phyloP scores from a whole-genome alignment of 2,888 invertebrate genomes.

The Drosophila setosimentum region DNA sequence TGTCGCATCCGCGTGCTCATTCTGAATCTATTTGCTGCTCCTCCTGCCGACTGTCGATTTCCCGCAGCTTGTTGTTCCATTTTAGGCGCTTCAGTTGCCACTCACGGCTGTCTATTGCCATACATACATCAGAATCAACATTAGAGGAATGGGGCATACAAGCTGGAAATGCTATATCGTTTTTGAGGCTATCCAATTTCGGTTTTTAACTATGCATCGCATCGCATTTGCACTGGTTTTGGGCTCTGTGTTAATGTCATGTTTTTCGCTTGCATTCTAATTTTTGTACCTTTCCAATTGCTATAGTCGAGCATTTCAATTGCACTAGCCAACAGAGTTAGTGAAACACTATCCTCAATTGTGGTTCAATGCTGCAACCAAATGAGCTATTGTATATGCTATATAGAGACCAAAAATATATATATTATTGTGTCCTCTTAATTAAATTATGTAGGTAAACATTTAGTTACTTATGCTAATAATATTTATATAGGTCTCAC shows the following conservation, averaged over 20 bases:
- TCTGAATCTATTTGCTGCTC: slow-evolving; percentile 86
- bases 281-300: slow-evolving; percentile 74
- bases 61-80: slow-evolving; percentile 60
- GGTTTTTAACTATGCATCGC: slow-evolving; percentile 9
- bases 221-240: slow-evolving; percentile 46
- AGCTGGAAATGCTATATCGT: slow-evolving; percentile 70
- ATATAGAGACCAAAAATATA: background rate
- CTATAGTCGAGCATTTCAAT: slow-evolving; percentile 45
- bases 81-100: slow-evolving; percentile 87
- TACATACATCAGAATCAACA: slow-evolving; percentile 62
- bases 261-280: slow-evolving; percentile 59
- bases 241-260: slow-evolving; percentile 62
- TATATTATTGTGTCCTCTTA: background rate
- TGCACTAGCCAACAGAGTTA: slow-evolving; percentile 53
- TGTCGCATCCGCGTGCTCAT: slow-evolving; percentile 57
- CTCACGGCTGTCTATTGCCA: slow-evolving; percentile 62
- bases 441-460: background rate
- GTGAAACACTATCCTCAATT: background rate
- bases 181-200: slow-evolving; percentile 41
- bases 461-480: background rate
- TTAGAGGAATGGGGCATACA: slow-evolving; percentile 62
- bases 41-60: slow-evolving; percentile 3
- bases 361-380: background rate
- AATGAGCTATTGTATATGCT: background rate
- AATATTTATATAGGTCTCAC: background rate